A percentile compares a stretch with the other conserved stretches of the same genome.
phyloP scores from a whole-genome alignment of 2,113 vertebrate genomes.

The Seriola aureovittata region DNA sequence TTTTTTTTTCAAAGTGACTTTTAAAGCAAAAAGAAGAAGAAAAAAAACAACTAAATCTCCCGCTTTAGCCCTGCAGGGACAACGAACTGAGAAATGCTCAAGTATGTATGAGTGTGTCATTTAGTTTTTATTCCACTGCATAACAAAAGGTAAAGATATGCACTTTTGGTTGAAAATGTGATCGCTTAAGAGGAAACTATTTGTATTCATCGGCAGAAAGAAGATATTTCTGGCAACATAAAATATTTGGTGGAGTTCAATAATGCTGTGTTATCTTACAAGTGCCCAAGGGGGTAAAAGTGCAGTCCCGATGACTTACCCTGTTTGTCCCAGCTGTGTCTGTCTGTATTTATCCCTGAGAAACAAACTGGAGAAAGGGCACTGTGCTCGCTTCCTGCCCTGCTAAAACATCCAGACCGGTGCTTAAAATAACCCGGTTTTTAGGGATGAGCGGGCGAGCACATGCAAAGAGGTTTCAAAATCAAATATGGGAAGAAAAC shows the following conservation, averaged over 20 bases:
- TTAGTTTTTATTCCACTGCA: slow-evolving; percentile 10
- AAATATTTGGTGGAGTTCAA: slow-evolving; percentile 14
- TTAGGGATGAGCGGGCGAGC: slow-evolving; percentile 23
- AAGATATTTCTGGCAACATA: slow-evolving; percentile 21
- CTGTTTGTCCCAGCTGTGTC: slow-evolving; percentile 48
- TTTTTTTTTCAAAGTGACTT: neutral
- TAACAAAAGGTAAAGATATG: neutral
- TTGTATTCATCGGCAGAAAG: neutral
- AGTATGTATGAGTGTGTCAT: neutral
- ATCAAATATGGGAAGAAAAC: slow-evolving; percentile 39
- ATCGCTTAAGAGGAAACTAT: slow-evolving; percentile 4
- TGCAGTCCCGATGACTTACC: slow-evolving; percentile 24
- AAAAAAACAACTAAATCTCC: neutral
- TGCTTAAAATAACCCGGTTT: slow-evolving; percentile 56
- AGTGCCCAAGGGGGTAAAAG: slow-evolving; percentile 35
- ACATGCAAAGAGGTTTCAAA: slow-evolving; percentile 33
- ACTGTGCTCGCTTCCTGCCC: slow-evolving; percentile 12
- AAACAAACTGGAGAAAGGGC: slow-evolving; percentile 23
- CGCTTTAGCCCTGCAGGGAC: neutral
- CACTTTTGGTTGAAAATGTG: neutral
- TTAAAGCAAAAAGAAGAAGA: neutral
- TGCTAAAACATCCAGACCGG: slow-evolving; percentile 26
- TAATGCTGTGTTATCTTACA: slow-evolving; percentile 9
- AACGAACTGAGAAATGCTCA: slow-evolving; percentile 13
- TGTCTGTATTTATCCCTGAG: slow-evolving; percentile 47